Percentiles rank a stretch among this genome's conserved stretches.
Conservation (phyloP, 2,113 vertebrate genomes). For the Phalacrocorax aristotelis region DNA sequence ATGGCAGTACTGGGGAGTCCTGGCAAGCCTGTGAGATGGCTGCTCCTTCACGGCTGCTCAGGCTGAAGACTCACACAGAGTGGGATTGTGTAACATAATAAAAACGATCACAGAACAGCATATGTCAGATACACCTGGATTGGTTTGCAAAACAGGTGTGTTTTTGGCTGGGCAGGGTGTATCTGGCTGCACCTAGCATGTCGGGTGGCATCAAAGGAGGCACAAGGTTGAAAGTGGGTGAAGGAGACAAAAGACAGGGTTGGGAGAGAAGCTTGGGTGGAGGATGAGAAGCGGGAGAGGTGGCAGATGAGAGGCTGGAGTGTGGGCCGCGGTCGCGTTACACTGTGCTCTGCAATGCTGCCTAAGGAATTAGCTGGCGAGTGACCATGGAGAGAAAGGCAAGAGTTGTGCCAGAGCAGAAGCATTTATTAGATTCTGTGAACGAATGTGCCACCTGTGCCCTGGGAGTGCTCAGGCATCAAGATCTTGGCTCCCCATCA, state of each 20-base stretch:
- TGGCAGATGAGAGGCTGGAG: slow-evolving; percentile 32
- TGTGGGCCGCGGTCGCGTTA: not conserved
- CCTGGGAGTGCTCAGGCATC: not conserved
- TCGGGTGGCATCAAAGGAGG: slow-evolving; percentile 61
- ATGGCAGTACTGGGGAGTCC: not conserved
- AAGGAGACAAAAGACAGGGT: slow-evolving; percentile 65
- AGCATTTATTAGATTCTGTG: not conserved
- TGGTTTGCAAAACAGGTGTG: slow-evolving; percentile 49
- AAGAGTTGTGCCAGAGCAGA: not conserved
- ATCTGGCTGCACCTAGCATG: slow-evolving; percentile 14
- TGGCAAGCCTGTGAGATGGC: not conserved
- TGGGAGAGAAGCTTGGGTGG: slow-evolving; percentile 65
- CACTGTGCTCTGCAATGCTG: not conserved
- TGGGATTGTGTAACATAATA: not conserved
- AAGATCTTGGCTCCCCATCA: not conserved
- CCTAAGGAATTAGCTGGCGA: not conserved
- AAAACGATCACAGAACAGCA: not conserved
- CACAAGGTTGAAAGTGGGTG: slow-evolving; percentile 54
- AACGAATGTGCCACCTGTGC: fast-evolving
- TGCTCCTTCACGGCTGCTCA: not conserved
- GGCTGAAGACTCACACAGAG: not conserved
- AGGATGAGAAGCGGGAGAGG: slow-evolving; percentile 43
- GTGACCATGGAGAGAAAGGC: not conserved
- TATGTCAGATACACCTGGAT: not conserved
- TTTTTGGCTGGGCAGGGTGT: slow-evolving; percentile 50